Percentiles rank a stretch among this genome's conserved stretches.
Conservation (phyloP, 1,140 invertebrate genomes). For the Cardiocondyla obscurior region DNA sequence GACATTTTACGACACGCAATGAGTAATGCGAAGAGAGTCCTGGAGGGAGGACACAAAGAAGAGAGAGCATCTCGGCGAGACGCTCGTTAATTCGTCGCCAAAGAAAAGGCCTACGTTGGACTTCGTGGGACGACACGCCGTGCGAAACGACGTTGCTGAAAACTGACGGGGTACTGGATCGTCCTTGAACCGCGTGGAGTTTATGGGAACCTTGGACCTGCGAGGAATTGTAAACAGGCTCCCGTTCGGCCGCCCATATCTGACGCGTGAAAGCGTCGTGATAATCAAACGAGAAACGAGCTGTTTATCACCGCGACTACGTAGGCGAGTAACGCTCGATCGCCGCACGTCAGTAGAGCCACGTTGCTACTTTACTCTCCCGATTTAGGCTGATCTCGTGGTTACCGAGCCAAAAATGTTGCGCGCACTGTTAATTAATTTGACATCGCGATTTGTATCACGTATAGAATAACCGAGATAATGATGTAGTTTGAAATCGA, state of each 20-base stretch:
- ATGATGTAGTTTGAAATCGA: background rate
- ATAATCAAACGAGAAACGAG: background rate
- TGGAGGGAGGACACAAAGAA: background rate
- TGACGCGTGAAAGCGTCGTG: background rate
- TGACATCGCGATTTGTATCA: background rate
- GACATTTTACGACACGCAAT: background rate
- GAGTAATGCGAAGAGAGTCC: background rate
- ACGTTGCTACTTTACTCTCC: background rate
- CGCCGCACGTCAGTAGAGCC: background rate
- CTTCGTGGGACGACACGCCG: background rate
- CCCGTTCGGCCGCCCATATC: background rate
- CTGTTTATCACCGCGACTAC: background rate
- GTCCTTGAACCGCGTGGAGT: slow-evolving; percentile 40
- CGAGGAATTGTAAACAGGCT: background rate
- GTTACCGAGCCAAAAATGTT: background rate
- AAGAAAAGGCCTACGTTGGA: background rate
- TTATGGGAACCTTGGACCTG: slow-evolving; percentile 27
- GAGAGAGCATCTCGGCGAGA: background rate
- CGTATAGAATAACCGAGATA: background rate
- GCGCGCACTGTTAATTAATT: background rate
- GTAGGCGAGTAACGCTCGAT: background rate
- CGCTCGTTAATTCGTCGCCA: background rate
- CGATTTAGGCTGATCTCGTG: background rate
- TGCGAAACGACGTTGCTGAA: background rate
- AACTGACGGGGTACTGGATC: background rate